phyloP scores from a whole-genome alignment of 2,797 vertebrate genomes.

The Hippocampus kuda region DNA sequence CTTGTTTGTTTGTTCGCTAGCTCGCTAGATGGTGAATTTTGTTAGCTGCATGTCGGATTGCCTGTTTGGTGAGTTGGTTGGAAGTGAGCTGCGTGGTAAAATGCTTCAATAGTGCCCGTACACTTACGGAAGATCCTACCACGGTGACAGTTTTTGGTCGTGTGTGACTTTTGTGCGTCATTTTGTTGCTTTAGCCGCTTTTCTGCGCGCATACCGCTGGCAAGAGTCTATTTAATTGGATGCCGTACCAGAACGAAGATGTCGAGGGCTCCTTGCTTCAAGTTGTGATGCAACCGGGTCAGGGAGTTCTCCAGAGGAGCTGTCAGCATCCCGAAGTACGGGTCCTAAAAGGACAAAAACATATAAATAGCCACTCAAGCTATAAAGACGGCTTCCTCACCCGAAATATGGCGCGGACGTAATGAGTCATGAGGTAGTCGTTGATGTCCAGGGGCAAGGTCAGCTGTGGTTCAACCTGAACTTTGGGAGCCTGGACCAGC shows the following conservation, averaged over 20 bases:
- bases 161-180: too few species aligned
- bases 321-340: slow-evolving; percentile 82
- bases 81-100: too few species aligned
- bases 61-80: neutral
- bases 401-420: slow-evolving; percentile 81
- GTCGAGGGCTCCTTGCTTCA: slow-evolving; percentile 70
- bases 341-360: slow-evolving; percentile 65
- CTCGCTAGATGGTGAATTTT: too few species aligned
- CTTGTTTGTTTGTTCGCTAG: too few species aligned
- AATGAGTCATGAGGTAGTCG: slow-evolving; percentile 89
- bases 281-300: slow-evolving; percentile 70
- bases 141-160: too few species aligned
- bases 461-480: slow-evolving; percentile 74
- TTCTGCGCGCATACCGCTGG: neutral
- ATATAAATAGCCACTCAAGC: neutral
- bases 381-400: slow-evolving; percentile 48
- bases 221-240: slow-evolving; percentile 2
- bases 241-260: slow-evolving; percentile 79
- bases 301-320: slow-evolving; percentile 71
- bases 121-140: too few species aligned
- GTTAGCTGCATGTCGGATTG: neutral
- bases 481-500: slow-evolving; percentile 73
- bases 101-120: too few species aligned
- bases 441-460: slow-evolving; percentile 89
- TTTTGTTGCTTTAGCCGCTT: neutral